Percentiles rank a stretch among this genome's conserved stretches.
phyloP scores from a whole-genome alignment of 2,113 vertebrate species.

The Laticauda colubrina region DNA sequence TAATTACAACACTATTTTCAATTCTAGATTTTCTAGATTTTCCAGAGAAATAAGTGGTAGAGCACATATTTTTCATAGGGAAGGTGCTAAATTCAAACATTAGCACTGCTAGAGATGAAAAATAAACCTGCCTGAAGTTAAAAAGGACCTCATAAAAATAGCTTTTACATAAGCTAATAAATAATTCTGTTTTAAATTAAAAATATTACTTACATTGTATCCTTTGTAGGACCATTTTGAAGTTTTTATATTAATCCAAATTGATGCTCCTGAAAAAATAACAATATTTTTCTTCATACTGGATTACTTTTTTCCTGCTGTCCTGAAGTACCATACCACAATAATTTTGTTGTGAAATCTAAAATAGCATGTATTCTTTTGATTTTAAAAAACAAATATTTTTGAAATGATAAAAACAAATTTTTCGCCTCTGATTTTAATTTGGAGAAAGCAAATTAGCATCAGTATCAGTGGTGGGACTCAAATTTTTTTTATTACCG shows the following conservation, averaged over 20 bases:
- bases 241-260: constrained; percentile 84
- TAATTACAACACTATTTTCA: background rate
- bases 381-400: background rate
- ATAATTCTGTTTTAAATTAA: background rate
- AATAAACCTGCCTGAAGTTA: background rate
- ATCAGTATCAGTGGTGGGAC: background rate
- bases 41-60: background rate
- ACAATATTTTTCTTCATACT: background rate
- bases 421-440: background rate
- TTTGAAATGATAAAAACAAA: background rate
- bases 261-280: constrained; percentile 75
- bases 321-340: background rate
- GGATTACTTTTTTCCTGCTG: background rate
- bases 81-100: background rate
- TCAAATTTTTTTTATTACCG: no score
- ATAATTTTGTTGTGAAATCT: background rate
- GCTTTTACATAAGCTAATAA: background rate
- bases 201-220: constrained; percentile 79
- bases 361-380: background rate
- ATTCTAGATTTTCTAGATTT: background rate
- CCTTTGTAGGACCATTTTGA: constrained; percentile 83
- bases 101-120: background rate
- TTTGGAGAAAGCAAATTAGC: background rate
- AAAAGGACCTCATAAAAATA: background rate
- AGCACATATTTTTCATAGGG: background rate